Evolutionary conservation across 35 echinoderm and acorn worm species (phyloP).

Genomic region (Heliocidaris erythrogramma): DNA sequence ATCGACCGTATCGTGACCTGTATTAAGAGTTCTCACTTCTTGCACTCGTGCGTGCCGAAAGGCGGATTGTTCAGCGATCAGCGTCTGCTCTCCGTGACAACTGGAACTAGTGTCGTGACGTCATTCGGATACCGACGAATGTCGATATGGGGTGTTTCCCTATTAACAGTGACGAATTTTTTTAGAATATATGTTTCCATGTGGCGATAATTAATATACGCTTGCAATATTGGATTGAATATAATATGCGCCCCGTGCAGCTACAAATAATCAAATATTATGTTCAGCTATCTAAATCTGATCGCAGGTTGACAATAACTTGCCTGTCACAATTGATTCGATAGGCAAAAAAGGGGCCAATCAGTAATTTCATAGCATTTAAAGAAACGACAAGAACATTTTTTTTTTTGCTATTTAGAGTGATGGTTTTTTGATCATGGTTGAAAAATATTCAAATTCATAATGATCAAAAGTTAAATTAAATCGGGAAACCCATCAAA

Average conservation of each 20-base stretch:
- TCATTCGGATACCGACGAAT: not conserved
- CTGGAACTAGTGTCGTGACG: not conserved
- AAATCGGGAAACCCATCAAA: too few relatives aligned
- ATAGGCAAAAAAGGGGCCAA: too few relatives aligned
- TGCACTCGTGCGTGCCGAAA: not conserved
- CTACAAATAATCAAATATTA: too few relatives aligned
- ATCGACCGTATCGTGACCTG: not conserved
- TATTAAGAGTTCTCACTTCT: not conserved
- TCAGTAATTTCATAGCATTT: too few relatives aligned
- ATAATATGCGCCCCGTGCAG: not conserved
- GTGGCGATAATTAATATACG: not conserved
- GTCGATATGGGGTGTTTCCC: not conserved
- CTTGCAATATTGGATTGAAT: not conserved
- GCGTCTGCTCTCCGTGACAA: not conserved
- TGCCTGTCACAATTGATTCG: too few relatives aligned
- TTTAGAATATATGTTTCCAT: not conserved
- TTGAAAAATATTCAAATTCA: too few relatives aligned
- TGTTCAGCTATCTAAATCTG: too few relatives aligned
- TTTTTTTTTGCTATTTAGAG: too few relatives aligned
- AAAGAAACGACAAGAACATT: too few relatives aligned
- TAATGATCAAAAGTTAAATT: too few relatives aligned
- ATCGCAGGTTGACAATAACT: too few relatives aligned
- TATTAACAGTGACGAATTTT: not conserved
- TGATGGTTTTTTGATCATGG: too few relatives aligned
- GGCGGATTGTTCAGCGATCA: not conserved